Evolutionary conservation across 2,888 invertebrate genomes (phyloP).

Genomic region (Cartodere bifasciata): DNA sequence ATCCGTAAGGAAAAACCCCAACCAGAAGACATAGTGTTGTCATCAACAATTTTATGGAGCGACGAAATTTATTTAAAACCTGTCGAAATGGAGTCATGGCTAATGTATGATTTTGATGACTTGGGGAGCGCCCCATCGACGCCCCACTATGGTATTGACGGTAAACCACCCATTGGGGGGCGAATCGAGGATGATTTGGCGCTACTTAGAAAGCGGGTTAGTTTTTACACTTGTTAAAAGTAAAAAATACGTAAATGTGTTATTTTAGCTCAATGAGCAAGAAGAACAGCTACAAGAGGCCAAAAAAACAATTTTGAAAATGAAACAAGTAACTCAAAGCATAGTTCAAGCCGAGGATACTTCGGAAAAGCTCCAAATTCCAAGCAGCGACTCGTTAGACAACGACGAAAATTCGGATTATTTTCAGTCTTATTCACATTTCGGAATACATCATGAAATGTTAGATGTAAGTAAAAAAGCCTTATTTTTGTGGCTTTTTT

Average conservation of each 20-base stretch:
- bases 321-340: slow-evolving; percentile 46
- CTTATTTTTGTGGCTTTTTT: too few species aligned
- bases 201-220: too few species aligned
- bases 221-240: too few species aligned
- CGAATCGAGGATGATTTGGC: too few species aligned
- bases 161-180: slow-evolving; percentile 34
- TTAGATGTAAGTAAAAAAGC: slow-evolving; percentile 48
- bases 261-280: slow-evolving; percentile 48
- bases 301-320: slow-evolving; percentile 44
- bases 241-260: too few species aligned
- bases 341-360: slow-evolving; percentile 36
- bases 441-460: slow-evolving; percentile 91
- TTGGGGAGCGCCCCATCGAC: slow-evolving; percentile 35
- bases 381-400: too few species aligned
- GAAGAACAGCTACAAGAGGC: slow-evolving; percentile 46
- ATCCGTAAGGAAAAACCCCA: slow-evolving; percentile 51
- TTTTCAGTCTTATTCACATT: slow-evolving; percentile 78
- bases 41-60: slow-evolving; percentile 50
- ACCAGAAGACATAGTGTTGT: slow-evolving; percentile 39
- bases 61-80: slow-evolving; percentile 70
- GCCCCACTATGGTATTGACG: slow-evolving; percentile 35
- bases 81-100: slow-evolving; percentile 64
- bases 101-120: slow-evolving; percentile 58
- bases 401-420: too few species aligned
- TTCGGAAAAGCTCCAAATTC: slow-evolving; percentile 16